phyloP scores from a whole-genome alignment of 2,888 invertebrate genomes.

The Drosophila eohydei region DNA sequence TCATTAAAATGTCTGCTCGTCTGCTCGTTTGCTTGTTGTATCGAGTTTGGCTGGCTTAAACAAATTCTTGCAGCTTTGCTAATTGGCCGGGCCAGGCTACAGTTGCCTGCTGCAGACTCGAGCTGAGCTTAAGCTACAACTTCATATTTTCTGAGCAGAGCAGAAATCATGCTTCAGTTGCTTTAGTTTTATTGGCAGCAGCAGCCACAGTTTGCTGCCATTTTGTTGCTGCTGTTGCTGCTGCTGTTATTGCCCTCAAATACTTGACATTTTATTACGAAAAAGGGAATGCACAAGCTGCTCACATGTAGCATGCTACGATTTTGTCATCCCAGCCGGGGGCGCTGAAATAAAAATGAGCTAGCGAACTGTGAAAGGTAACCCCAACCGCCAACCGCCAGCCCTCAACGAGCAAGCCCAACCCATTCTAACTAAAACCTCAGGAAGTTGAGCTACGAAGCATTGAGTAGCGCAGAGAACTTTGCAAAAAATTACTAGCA shows the following conservation, averaged over 20 bases:
- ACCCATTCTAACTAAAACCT: slow-evolving; percentile 12
- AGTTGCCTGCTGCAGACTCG: slow-evolving; percentile 1
- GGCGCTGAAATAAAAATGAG: slow-evolving; percentile 76
- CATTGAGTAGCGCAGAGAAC: slow-evolving; percentile 28
- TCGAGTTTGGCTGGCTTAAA: slow-evolving; percentile 35
- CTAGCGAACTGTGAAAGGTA: slow-evolving; percentile 59
- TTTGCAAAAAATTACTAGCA: slow-evolving; percentile 73
- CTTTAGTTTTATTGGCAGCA: slow-evolving; percentile 51
- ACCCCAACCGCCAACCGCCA: background rate
- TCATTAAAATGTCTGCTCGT: slow-evolving; percentile 64
- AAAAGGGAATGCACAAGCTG: slow-evolving; percentile 43
- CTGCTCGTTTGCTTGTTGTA: slow-evolving; percentile 20
- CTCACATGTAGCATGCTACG: slow-evolving; percentile 52
- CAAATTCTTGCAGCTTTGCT: slow-evolving; percentile 46
- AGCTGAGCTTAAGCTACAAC: slow-evolving; percentile 38
- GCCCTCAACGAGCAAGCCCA: background rate
- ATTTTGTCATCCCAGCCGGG: slow-evolving; percentile 68
- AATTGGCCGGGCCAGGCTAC: slow-evolving; percentile 52
- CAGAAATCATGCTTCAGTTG: slow-evolving; percentile 47
- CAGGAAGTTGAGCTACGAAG: slow-evolving; percentile 14
- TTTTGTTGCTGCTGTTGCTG: slow-evolving; percentile 24
- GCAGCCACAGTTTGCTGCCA: background rate
- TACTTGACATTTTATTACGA: slow-evolving; percentile 70
- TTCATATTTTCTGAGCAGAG: slow-evolving; percentile 27
- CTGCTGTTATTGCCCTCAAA: slow-evolving; percentile 45